Evolutionary conservation across 2,113 vertebrate species (phyloP), one percentile per base, ranked within the genome.

Genomic region (Myrmecobius fasciatus): DNA sequence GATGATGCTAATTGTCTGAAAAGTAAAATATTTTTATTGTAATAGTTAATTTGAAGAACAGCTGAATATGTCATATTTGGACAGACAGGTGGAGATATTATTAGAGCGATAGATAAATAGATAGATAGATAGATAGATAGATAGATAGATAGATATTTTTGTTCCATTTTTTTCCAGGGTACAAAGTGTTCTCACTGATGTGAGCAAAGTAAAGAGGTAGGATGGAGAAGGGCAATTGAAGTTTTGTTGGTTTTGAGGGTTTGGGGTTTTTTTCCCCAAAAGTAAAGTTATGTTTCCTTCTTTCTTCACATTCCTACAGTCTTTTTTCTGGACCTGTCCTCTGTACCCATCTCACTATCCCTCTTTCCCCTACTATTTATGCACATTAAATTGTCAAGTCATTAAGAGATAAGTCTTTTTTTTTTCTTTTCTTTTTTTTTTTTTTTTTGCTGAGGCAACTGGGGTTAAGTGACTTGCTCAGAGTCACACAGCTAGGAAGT

Each of bases 21-120:
- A 96, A 95, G 75, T 91, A 96, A 97, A 96, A 92, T 94, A 91
- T 94, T 96, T 97, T 97, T 96, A 97, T 95, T 95, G 49, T 96
- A 95, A 96, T 89, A 97, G 93, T 93, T 92, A 92, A 92, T 93
- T 95, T 95, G 96, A 95, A 96, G 90, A 96, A 89, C 36, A 96
- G 75, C 49, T 94, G 91, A 94, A 90, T 53, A 56, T 51, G 20
- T 93, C 94, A 91, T 95, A 94, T n/a, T n/a, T n/a, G 91, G 95
- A 96, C 47, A 96, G 49, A 94, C 5, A 91, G n/a, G 25, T 95
- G 91, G 90, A 93, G 94, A 46, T 93, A 93, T 95, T 89, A 95
- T 94, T 94, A 93, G 43, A 92, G 36, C n/a, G 49, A 51, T 51
- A 51, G 49, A 51, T 9, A 51, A 10, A 51, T 51, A 51, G 49